Base-by-base conservation (phyloP, 2,888 invertebrate genomes). In the Habroteleia sp. region DNA sequence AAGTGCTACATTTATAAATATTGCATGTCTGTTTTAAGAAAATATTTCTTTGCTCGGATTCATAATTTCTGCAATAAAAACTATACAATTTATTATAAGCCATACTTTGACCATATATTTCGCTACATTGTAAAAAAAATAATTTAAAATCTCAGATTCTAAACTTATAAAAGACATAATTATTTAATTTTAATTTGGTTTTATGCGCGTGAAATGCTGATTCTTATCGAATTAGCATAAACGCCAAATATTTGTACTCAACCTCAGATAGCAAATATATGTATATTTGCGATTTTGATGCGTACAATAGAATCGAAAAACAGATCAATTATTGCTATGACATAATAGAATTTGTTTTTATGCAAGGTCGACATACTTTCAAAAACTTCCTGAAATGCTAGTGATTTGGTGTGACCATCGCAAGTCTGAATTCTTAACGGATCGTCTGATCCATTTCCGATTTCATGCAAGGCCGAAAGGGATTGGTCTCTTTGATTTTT, bases 391-490 rank as follows among this genome's bases (percentile, higher is more conserved):
- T 75, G 60, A 60, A 60, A 42, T 42, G 39, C 39, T 48, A 48
- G 11, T 27, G 31, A 50, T 50, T 71, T 41, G 27, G 50, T 27
- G 16, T 27, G 48, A 33, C 54, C 29, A 41, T 17, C 37, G 33
- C 27, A 25, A 35, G 35, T 39, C 10, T 6, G 52, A 33, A 48
- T 52, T 68, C 54, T 56, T 48, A 42, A 50, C 54, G 63, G 14
- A 48, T n/a, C n/a, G n/a, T 52, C 29, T 33, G 58, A 68, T 76
- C 63, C 63, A 68, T 63, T 76, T 76, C 76, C 72, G 68, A 73
- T 68, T 23, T 35, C 54, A 48, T 5, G 37, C 62, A 76, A 76
- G 76, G 72, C 25, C 58, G 42, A 68, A 63, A 73, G 63, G 68
- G 63, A 73, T 68, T 69, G 68, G 72, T 58, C 20, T 31, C 17